Evolutionary conservation across 2,888 invertebrate species (phyloP).

Genomic region (Sipha maydis): DNA sequence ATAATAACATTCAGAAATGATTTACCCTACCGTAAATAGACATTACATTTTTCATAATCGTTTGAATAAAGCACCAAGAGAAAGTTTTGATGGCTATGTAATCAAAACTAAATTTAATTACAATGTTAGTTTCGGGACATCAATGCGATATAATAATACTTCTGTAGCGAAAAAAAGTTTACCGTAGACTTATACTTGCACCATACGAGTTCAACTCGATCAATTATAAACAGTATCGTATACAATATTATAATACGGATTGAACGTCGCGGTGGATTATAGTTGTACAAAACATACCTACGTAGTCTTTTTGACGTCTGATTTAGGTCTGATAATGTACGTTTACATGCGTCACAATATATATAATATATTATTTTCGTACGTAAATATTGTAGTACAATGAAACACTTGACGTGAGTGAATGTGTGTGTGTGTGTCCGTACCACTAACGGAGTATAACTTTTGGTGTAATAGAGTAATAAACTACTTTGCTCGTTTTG

Average conservation of each 20-base stretch:
- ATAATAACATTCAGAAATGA: constrained; percentile 23
- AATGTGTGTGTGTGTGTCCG: not conserved
- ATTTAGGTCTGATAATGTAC: not conserved
- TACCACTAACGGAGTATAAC: not conserved
- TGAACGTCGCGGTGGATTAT: not conserved
- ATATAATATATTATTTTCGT: too few relatives aligned
- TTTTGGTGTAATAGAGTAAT: not conserved
- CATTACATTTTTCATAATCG: not conserved
- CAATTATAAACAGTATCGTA: not conserved
- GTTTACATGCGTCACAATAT: not conserved
- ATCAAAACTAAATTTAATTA: constrained; percentile 43
- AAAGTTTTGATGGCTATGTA: constrained; percentile 45
- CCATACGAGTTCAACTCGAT: not conserved
- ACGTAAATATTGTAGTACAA: not conserved
- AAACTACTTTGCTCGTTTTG: constrained; percentile 14
- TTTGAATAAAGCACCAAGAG: not conserved
- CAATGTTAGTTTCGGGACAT: constrained; percentile 26
- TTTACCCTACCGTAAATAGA: constrained; percentile 20
- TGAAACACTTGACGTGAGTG: not conserved
- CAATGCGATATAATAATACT: constrained; percentile 1
- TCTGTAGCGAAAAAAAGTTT: not conserved
- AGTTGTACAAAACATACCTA: not conserved
- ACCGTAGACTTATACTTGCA: not conserved
- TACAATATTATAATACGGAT: not conserved
- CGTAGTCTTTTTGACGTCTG: not conserved